Conservation (phyloP, 1,140 invertebrate genomes). For the Scaptomyza pallida region DNA sequence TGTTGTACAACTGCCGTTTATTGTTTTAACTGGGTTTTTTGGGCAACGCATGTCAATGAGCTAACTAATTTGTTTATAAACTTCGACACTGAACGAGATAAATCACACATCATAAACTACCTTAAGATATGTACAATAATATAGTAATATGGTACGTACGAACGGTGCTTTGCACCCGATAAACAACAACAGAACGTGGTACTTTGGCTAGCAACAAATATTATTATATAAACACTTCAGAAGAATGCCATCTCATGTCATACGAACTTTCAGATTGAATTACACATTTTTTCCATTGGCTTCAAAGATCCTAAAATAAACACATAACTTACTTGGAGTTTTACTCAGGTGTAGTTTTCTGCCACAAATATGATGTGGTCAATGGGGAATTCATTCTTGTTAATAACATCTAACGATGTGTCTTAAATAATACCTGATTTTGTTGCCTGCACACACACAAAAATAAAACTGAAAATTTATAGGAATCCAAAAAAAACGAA, state of each 20-base stretch:
- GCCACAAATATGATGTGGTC: constrained; percentile 1
- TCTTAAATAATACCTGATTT: constrained; percentile 28
- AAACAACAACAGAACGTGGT: constrained; percentile 4
- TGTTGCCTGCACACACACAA: constrained; percentile 13
- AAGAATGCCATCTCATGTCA: neutral
- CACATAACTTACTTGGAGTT: neutral
- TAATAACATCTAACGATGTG: neutral
- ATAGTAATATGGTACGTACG: too few species aligned
- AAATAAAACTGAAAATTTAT: neutral
- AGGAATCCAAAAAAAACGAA: neutral
- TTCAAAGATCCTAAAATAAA: constrained; percentile 18
- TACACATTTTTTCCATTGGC: constrained; percentile 15
- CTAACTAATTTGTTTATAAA: constrained; percentile 46
- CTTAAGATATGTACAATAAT: too few species aligned
- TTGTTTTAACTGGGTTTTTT: constrained; percentile 42
- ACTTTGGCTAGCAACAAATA: constrained; percentile 7
- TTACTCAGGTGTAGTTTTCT: constrained; percentile 11
- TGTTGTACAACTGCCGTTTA: neutral
- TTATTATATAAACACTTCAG: neutral
- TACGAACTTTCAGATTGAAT: neutral
- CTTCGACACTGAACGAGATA: constrained; percentile 49
- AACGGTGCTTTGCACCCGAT: neutral
- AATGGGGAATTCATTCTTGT: neutral
- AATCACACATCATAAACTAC: constrained; percentile 46
- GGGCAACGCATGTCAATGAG: too few species aligned